Percentiles rank a stretch among this genome's conserved stretches.
These are phyloP conservation scores for Salminus brasiliensis DNA, from an alignment of 2,113 vertebrate species.

Conservation along the genomic window DNA sequence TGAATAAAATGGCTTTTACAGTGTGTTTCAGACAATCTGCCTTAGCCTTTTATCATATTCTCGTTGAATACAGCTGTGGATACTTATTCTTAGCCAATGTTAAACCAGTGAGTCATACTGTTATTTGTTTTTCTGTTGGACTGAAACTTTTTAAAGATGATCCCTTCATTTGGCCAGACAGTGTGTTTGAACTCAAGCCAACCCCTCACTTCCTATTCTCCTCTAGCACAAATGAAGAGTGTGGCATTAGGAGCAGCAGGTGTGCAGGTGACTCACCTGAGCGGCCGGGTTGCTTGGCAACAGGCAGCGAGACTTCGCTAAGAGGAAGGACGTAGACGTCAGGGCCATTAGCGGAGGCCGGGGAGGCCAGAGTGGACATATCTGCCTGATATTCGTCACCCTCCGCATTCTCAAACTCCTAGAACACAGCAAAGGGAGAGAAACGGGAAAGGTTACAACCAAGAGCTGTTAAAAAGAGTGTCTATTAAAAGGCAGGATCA, in stretches of 20 bases:
- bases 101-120: too few relatives aligned
- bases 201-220: neutral
- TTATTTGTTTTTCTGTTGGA: too few relatives aligned
- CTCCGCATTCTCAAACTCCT: slow-evolving; percentile 94
- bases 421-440: slow-evolving; percentile 22
- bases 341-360: slow-evolving; percentile 80
- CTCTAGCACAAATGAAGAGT: neutral
- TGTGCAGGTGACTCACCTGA: slow-evolving; percentile 78
- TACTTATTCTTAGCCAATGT: too few relatives aligned
- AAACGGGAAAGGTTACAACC: slow-evolving; percentile 26
- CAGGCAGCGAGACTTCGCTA: slow-evolving; percentile 88
- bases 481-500: neutral
- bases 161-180: too few relatives aligned
- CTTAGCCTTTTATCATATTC: too few relatives aligned
- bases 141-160: too few relatives aligned
- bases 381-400: slow-evolving; percentile 84
- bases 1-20: too few relatives aligned
- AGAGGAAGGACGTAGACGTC: slow-evolving; percentile 95
- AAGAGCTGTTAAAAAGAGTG: neutral
- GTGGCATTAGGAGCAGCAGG: neutral
- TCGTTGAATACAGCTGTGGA: too few relatives aligned
- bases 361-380: slow-evolving; percentile 84
- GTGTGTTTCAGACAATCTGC: too few relatives aligned
- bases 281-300: slow-evolving; percentile 86
- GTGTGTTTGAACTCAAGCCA: too few relatives aligned